Evolutionary conservation across 1,140 invertebrate species (phyloP).

Genomic region (Antheraea pernyi): DNA sequence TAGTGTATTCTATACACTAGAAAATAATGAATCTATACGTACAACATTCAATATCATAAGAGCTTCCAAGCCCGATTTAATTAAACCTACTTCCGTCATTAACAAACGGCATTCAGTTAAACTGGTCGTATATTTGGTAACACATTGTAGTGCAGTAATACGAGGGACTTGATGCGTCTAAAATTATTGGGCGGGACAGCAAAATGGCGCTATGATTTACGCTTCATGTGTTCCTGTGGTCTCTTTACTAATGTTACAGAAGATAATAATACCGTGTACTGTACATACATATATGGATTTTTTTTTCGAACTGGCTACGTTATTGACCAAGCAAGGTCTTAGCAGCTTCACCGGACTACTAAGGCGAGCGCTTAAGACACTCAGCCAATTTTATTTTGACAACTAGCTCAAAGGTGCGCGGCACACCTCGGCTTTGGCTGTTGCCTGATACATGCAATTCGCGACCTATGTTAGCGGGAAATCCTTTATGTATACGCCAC

Average conservation of each 20-base stretch:
- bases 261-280: not conserved
- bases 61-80: not conserved
- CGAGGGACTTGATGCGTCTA: not conserved
- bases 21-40: not conserved
- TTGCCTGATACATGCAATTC: no score
- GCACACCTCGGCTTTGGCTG: no score
- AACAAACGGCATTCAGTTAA: slow-evolving; percentile 6
- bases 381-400: no score
- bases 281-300: no score
- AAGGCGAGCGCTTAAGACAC: no score
- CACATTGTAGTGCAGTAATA: slow-evolving; percentile 12
- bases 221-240: not conserved
- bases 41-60: not conserved
- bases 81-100: slow-evolving; percentile 13
- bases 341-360: no score
- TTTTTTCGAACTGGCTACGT: no score
- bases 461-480: no score
- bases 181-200: not conserved
- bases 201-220: not conserved
- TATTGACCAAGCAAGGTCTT: no score
- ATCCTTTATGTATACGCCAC: no score
- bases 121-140: slow-evolving; percentile 13
- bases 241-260: not conserved
- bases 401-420: no score
- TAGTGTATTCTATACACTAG: not conserved